phyloP scores from a whole-genome alignment of 1,140 invertebrate species.

The Probaryconus sp. region DNA sequence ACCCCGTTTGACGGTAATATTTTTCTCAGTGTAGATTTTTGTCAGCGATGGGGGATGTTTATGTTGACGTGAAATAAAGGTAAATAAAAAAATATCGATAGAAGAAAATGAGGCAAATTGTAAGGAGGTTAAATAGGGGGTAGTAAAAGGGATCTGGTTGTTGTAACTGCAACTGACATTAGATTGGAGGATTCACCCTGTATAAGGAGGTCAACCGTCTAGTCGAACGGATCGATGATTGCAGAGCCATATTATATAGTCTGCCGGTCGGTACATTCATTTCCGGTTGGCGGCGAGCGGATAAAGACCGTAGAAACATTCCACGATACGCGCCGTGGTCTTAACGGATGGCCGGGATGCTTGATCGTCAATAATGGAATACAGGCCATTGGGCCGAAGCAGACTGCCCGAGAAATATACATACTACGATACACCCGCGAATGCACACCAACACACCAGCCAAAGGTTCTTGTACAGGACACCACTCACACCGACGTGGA shows the following conservation, averaged over 20 bases:
- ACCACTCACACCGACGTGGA: slow-evolving; percentile 22
- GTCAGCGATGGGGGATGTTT: too few relatives aligned
- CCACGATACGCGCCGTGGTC: slow-evolving; percentile 52
- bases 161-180: slow-evolving; percentile 13
- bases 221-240: slow-evolving; percentile 61
- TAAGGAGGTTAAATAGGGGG: too few relatives aligned
- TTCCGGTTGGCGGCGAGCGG: slow-evolving; percentile 58
- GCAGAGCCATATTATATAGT: slow-evolving; percentile 61
- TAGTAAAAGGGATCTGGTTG: too few relatives aligned
- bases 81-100: too few relatives aligned
- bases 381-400: slow-evolving; percentile 54
- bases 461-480: background rate
- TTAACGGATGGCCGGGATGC: slow-evolving; percentile 50
- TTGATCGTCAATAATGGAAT: slow-evolving; percentile 60
- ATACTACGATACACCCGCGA: slow-evolving; percentile 24
- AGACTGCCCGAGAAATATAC: slow-evolving; percentile 35
- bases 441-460: slow-evolving; percentile 13
- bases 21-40: too few relatives aligned
- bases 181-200: slow-evolving; percentile 58
- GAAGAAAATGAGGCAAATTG: too few relatives aligned
- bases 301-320: slow-evolving; percentile 58
- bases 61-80: background rate
- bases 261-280: slow-evolving; percentile 58
- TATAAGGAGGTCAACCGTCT: slow-evolving; percentile 64
- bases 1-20: too few relatives aligned